These are phyloP conservation scores for Corythornis cristatus DNA, from an alignment of 2,113 vertebrate genomes.

Conservation along the genomic window DNA sequence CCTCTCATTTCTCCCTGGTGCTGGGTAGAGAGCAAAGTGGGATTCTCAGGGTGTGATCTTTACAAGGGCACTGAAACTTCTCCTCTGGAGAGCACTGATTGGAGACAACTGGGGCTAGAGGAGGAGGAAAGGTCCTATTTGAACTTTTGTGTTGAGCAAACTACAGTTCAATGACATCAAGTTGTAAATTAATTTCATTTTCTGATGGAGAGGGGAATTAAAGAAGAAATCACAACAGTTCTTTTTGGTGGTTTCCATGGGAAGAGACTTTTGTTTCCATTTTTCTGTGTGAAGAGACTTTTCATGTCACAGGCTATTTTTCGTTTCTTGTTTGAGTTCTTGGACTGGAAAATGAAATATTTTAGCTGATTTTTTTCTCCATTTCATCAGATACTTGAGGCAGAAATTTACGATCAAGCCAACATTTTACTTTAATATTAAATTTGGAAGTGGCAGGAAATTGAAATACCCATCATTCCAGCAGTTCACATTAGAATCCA, in stretches of 20 bases:
- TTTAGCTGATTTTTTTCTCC: background rate
- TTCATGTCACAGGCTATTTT: background rate
- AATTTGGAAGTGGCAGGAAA: background rate
- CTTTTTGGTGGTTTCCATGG: background rate
- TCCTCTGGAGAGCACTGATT: background rate
- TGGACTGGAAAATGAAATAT: slow-evolving; percentile 9
- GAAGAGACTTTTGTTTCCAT: background rate
- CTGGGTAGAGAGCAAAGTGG: background rate
- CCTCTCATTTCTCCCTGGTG: background rate
- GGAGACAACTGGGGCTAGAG: background rate
- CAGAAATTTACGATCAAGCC: background rate
- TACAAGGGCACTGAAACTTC: background rate
- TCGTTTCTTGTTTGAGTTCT: background rate
- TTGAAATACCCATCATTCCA: background rate
- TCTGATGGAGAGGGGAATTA: background rate
- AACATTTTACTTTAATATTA: background rate
- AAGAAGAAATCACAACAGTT: background rate
- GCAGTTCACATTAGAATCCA: background rate
- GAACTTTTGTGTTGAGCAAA: background rate
- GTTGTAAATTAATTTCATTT: background rate
- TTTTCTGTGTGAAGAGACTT: background rate
- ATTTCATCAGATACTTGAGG: background rate
- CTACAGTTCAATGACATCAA: background rate
- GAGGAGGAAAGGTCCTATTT: background rate
- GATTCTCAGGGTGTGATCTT: slow-evolving; percentile 16